Evolutionary conservation across 1,140 invertebrate genomes (phyloP), one percentile per base, ranked within the genome.

Genomic region (Drosophila pectinifera): DNA sequence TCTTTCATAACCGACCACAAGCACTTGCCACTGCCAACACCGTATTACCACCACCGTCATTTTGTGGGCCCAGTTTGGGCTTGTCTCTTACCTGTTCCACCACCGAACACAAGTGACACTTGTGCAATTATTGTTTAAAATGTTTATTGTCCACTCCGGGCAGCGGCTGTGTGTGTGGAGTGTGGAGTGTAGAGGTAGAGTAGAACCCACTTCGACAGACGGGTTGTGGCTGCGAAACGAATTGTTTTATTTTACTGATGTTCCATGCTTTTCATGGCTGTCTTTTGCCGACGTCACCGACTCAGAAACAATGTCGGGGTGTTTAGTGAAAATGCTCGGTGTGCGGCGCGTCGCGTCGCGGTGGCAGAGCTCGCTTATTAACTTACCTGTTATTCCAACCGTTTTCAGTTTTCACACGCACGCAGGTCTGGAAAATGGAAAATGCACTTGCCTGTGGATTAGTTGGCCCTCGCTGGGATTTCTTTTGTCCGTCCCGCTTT

Each of bases 371-470:
- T 63, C 51, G 78, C 82, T 86, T 88, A 88, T 88, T 86, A 88
- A 88, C 82, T 83, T 88, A 88, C 83, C 82, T 86, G 83, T 72
- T 68, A 78, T 78, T 61, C 58, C 61, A 69, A 62, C 77, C 73
- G 83, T 88, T 82, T 88, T 78, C 62, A 63, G 78, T 88, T 84
- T 82, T 86, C 79, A 83, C 83, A 88, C 82, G 83, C 82, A 78
- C 74, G 36, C 43, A 77, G 62, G 54, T 41, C 49, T 59, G 51
- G 38, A 80, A 57, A 84, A 73, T 75, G 74, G 73, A 82, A 78
- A 86, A 82, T 82, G 69, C 83, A 82, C 70, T 88, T 86, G 78
- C 56, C 57, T 73, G 59, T 58, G 73, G 72, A 80, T 80, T 80
- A 85, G 72, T 84, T 77, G 51, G 70, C 74, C 45, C 69, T 65